Percentiles rank a stretch among this genome's conserved stretches.
Evolutionary conservation across 2,888 invertebrate species (phyloP).

Genomic region (Drosophila falleni): DNA sequence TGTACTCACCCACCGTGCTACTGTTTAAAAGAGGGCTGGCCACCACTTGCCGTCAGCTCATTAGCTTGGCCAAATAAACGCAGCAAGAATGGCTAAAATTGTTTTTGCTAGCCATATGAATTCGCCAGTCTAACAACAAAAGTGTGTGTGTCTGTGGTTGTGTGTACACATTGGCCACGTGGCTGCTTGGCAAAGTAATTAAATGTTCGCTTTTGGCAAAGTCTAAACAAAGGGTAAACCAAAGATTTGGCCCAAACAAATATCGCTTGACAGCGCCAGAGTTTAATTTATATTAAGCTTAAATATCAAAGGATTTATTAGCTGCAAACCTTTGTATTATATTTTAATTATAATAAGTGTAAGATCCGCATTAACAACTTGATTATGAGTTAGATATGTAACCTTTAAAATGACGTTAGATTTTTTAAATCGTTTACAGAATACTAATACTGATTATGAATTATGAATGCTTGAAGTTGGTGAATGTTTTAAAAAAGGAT

Average conservation of each 20-base stretch:
- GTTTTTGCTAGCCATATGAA: constrained; percentile 22
- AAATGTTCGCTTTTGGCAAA: constrained; percentile 37
- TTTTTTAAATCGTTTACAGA: no score
- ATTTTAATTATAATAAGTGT: constrained; percentile 8
- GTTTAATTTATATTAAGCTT: constrained; percentile 20
- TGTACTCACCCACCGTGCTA: neutral
- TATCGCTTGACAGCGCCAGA: constrained; percentile 6
- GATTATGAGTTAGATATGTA: neutral
- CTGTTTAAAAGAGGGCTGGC: constrained; percentile 8
- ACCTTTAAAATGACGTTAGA: neutral
- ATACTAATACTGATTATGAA: no score
- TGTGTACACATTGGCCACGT: constrained; percentile 63
- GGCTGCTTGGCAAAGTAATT: constrained; percentile 58
- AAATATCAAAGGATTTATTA: constrained; percentile 14
- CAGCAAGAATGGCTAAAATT: constrained; percentile 33
- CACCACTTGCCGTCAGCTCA: constrained; percentile 56
- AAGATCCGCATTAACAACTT: neutral
- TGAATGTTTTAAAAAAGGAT: no score
- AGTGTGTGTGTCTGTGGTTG: constrained; percentile 9
- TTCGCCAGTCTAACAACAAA: neutral
- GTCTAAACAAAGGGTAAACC: constrained; percentile 27
- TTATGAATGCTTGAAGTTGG: no score
- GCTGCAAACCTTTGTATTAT: constrained; percentile 1
- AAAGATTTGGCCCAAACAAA: constrained; percentile 15
- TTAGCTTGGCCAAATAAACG: constrained; percentile 72